phyloP scores from a whole-genome alignment of 1,140 invertebrate genomes.

The Andricus grossulariae region DNA sequence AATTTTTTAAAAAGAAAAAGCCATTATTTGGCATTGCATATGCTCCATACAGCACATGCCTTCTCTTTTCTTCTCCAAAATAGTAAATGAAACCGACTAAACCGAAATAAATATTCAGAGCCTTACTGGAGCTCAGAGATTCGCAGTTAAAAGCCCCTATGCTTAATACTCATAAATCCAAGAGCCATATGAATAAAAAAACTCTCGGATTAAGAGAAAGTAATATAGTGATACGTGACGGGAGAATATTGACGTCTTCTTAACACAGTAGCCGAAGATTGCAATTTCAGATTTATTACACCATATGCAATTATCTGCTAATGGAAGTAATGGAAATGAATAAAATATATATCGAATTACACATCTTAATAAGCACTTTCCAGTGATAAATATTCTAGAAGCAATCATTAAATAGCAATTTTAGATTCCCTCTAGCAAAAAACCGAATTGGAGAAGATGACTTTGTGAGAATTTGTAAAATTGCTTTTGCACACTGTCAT shows the following conservation, averaged over 20 bases:
- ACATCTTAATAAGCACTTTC: no score
- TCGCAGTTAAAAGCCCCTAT: conserved; percentile 47
- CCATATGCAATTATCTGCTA: not conserved
- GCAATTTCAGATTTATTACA: conserved; percentile 23
- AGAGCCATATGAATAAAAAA: not conserved
- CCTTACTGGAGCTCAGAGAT: conserved; percentile 48
- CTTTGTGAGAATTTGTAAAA: conserved; percentile 3
- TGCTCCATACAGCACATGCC: conserved; percentile 45
- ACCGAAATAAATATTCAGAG: conserved; percentile 51
- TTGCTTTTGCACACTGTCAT: not conserved
- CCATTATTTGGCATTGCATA: conserved; percentile 45
- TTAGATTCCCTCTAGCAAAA: no score
- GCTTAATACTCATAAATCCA: conserved; percentile 36
- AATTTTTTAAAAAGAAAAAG: conserved; percentile 19
- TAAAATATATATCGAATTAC: conserved; percentile 9
- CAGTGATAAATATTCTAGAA: no score
- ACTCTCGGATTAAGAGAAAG: not conserved
- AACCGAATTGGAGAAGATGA: not conserved
- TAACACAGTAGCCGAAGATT: not conserved
- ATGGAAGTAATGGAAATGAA: conserved; percentile 2
- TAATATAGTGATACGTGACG: conserved; percentile 7
- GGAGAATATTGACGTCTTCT: conserved; percentile 27
- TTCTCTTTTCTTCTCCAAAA: conserved; percentile 46
- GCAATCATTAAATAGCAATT: no score
- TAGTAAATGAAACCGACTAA: conserved; percentile 51